These are phyloP conservation scores for Allacma fusca DNA, from an alignment of 2,888 invertebrate genomes.

Conservation along the genomic window DNA sequence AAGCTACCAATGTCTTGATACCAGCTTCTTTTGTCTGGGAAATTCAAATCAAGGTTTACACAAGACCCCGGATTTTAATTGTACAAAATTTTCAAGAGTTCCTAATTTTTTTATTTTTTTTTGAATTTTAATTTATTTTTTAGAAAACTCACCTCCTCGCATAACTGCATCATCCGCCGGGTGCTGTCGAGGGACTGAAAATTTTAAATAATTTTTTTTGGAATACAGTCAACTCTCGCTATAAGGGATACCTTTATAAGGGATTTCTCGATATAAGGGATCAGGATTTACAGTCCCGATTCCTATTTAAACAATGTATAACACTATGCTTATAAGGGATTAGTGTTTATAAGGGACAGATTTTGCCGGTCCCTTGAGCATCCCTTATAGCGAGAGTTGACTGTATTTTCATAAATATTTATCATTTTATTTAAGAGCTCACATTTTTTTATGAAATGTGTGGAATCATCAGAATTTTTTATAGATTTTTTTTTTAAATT, in stretches of 20 bases:
- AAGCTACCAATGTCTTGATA: conserved; percentile 99
- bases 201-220: background rate
- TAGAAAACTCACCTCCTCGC: conserved; percentile 81
- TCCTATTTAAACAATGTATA: too few relatives aligned
- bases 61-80: background rate
- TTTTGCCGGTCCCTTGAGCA: too few relatives aligned
- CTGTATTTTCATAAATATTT: too few relatives aligned
- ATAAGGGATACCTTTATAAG: too few relatives aligned
- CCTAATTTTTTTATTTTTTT: background rate
- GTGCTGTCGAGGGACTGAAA: conserved; percentile 91
- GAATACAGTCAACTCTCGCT: too few relatives aligned
- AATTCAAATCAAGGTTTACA: too few relatives aligned
- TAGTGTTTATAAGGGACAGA: too few relatives aligned
- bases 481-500: background rate
- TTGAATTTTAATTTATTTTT: background rate
- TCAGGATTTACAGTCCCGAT: too few relatives aligned
- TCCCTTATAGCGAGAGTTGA: too few relatives aligned
- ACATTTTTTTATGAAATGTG: background rate
- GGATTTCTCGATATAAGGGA: too few relatives aligned
- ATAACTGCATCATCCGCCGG: conserved; percentile 88
- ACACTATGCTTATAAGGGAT: too few relatives aligned
- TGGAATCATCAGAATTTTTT: background rate
- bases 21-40: conserved; percentile 98
- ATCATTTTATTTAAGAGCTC: background rate
- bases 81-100: background rate